Evolutionary conservation across 2,888 invertebrate genomes (phyloP).

Genomic region (Archips crataeganus): DNA sequence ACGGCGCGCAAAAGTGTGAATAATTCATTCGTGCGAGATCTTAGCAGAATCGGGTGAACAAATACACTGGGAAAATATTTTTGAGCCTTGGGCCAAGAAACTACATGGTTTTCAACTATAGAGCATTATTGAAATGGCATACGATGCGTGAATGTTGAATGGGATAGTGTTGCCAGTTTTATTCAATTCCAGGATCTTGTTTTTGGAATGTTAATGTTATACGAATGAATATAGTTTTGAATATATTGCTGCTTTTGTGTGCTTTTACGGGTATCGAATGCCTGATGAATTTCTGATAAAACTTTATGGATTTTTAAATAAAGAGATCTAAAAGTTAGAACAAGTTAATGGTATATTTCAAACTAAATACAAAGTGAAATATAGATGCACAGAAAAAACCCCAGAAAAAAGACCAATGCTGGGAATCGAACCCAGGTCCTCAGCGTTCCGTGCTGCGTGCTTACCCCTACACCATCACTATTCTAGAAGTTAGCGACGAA

Average conservation of each 20-base stretch:
- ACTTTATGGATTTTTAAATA: no score
- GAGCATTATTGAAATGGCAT: constrained; percentile 14
- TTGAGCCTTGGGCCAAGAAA: constrained; percentile 44
- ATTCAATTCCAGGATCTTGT: constrained; percentile 1
- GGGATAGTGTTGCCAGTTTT: constrained; percentile 9
- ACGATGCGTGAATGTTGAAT: constrained; percentile 10
- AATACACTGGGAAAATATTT: constrained; percentile 51
- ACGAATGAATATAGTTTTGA: neutral
- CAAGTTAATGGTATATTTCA: no score
- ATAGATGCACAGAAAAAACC: no score
- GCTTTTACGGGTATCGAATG: no score
- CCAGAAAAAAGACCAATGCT: no score
- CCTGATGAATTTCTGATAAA: no score
- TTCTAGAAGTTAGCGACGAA: no score
- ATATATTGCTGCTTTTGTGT: neutral
- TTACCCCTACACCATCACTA: no score
- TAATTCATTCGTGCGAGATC: constrained; percentile 54
- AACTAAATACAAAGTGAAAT: no score
- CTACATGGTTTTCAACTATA: constrained; percentile 25
- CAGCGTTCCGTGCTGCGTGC: no score
- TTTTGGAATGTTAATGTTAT: constrained; percentile 7
- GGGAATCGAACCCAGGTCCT: no score
- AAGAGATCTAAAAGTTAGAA: no score
- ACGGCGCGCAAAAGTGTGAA: constrained; percentile 51
- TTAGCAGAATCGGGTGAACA: constrained; percentile 54